These are phyloP conservation scores for Eutrigla gurnardus DNA, from an alignment of 2,797 vertebrate genomes.

Conservation along the genomic window DNA sequence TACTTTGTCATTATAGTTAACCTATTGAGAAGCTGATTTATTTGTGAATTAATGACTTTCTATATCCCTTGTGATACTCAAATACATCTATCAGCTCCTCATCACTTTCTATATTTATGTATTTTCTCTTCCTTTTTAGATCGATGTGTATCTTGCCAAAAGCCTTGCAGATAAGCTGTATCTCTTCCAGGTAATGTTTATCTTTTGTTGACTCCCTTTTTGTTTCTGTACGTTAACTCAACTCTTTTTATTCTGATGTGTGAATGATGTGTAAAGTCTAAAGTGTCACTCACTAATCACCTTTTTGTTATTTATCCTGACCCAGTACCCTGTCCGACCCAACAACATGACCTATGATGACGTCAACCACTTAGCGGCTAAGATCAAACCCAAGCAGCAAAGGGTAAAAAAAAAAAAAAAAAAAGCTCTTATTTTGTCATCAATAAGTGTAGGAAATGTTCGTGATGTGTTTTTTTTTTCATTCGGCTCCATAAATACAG, in stretches of 20 bases:
- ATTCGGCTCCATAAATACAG: conserved; percentile 67
- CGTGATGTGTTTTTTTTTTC: not conserved
- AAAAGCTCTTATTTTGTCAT: not conserved
- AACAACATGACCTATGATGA: conserved; percentile 94
- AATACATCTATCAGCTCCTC: not conserved
- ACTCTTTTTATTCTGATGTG: not conserved
- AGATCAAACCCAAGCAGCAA: conserved; percentile 98
- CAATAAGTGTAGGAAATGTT: not conserved
- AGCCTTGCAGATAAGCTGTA: conserved; percentile 97
- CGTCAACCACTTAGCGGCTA: conserved; percentile 90
- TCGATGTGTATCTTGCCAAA: conserved; percentile 97
- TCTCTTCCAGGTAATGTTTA: conserved; percentile 92
- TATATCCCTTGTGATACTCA: too few species aligned
- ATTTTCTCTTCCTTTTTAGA: conserved; percentile 77
- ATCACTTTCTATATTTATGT: not conserved
- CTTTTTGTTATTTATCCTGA: conserved; percentile 16
- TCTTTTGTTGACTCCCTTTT: not conserved
- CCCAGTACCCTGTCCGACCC: conserved; percentile 95
- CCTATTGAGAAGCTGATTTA: too few species aligned
- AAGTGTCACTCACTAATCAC: not conserved
- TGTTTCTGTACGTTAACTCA: not conserved
- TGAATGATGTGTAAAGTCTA: not conserved
- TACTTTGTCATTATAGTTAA: too few species aligned
- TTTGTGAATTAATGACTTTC: too few species aligned
- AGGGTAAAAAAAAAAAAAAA: conserved; percentile 88